Conservation (phyloP, 2,797 vertebrate genomes). For the Malurus leucopterus region DNA sequence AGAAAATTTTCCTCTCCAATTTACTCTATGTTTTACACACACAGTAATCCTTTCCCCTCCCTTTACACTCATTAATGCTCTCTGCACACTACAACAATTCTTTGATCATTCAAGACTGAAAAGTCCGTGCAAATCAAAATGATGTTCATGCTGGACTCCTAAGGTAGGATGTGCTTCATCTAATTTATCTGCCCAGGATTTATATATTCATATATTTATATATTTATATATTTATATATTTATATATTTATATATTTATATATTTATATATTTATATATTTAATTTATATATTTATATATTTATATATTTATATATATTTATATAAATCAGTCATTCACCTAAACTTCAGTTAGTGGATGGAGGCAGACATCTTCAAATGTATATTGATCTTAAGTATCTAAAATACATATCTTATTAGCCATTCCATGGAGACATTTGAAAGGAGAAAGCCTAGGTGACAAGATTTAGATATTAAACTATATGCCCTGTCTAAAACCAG, state of each 20-base stretch:
- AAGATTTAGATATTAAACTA: not conserved
- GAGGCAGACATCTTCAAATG: not conserved
- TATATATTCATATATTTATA: not conserved
- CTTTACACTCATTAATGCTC: not conserved
- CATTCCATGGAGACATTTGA: not conserved
- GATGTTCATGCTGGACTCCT: not conserved
- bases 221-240: not conserved
- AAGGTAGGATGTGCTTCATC: not conserved
- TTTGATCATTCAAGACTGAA: constrained; percentile 20
- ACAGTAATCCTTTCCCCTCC: not conserved
- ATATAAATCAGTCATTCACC: not conserved
- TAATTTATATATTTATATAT: not conserved
- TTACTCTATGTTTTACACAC: not conserved
- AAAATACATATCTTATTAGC: not conserved
- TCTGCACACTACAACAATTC: not conserved
- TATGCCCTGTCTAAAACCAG: not conserved
- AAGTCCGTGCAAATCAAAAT: constrained; percentile 10
- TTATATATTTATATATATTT: not conserved
- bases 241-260: not conserved
- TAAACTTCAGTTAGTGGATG: not conserved
- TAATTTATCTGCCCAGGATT: not conserved
- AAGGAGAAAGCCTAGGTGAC: not conserved
- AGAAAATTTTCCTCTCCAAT: not conserved
- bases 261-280: not conserved
- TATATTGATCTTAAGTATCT: not conserved